Evolutionary conservation across 2,888 invertebrate genomes (phyloP).

Genomic region (Serripes groenlandicus): DNA sequence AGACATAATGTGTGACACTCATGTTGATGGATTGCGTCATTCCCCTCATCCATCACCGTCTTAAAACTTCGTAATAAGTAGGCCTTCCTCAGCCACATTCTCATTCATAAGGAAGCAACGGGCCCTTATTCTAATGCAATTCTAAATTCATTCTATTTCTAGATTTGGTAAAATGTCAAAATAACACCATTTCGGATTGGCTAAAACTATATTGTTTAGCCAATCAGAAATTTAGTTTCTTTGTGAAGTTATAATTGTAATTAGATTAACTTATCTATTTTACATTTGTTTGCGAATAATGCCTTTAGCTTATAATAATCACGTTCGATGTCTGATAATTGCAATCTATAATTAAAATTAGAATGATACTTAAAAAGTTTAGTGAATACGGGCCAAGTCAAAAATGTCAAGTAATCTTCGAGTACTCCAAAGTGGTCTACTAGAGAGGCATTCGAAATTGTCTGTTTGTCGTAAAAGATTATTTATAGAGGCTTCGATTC

Average conservation of each 20-base stretch:
- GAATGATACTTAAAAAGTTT: not conserved
- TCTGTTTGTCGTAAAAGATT: too few relatives aligned
- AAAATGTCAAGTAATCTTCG: not conserved
- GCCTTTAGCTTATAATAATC: too few relatives aligned
- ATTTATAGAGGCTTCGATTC: too few relatives aligned
- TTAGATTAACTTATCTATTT: too few relatives aligned
- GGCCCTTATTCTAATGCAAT: not conserved
- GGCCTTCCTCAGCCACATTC: not conserved
- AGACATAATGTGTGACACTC: constrained; percentile 20
- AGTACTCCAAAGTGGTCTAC: too few relatives aligned
- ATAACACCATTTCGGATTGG: not conserved
- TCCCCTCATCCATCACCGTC: constrained; percentile 7
- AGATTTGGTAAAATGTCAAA: too few relatives aligned
- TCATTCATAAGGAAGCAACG: not conserved
- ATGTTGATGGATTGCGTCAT: constrained; percentile 9
- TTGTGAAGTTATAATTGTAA: too few relatives aligned
- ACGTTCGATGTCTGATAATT: not conserved
- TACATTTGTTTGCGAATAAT: too few relatives aligned
- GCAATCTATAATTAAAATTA: not conserved
- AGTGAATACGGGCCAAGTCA: not conserved
- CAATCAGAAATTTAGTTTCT: not conserved
- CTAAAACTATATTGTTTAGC: not conserved
- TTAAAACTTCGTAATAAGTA: too few relatives aligned
- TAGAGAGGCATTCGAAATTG: too few relatives aligned
- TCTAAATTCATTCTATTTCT: not conserved